Percentiles rank a stretch among this genome's conserved stretches.
Evolutionary conservation across 2,797 vertebrate genomes (phyloP).

Genomic region (Antrozous pallidus): DNA sequence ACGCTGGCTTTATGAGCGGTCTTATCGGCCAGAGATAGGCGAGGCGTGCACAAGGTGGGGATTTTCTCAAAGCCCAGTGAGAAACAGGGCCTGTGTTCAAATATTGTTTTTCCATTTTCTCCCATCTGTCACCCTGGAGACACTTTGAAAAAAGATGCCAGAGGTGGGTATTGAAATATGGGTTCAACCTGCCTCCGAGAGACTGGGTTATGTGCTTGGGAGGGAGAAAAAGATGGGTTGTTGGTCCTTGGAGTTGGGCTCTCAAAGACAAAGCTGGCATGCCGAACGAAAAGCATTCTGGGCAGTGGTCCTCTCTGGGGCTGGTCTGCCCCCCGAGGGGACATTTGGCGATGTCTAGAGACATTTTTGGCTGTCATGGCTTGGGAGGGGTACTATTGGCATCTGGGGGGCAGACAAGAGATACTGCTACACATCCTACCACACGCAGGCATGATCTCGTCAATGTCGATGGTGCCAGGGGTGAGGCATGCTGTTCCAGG

Average conservation of each 20-base stretch:
- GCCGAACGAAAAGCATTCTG: not conserved
- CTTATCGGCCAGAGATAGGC: slow-evolving; percentile 43
- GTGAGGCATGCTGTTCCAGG: not conserved
- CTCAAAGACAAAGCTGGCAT: not conserved
- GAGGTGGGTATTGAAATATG: not conserved
- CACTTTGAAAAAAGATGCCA: not conserved
- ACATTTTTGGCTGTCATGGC: not conserved
- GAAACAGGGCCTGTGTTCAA: slow-evolving; percentile 60
- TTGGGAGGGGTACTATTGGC: not conserved
- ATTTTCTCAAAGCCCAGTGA: slow-evolving; percentile 42
- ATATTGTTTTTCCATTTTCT: slow-evolving; percentile 25
- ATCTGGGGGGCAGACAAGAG: not conserved
- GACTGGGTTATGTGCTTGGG: not conserved
- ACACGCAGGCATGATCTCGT: not conserved
- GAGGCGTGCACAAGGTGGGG: not conserved
- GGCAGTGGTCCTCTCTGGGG: not conserved
- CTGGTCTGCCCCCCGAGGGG: not conserved
- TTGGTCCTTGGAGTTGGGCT: not conserved
- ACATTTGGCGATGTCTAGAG: not conserved
- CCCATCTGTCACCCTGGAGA: not conserved
- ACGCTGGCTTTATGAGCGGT: not conserved
- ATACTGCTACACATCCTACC: not conserved
- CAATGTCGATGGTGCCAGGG: accelerated
- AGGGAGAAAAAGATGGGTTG: not conserved
- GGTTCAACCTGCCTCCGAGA: slow-evolving; percentile 21